Conservation (phyloP, 1,140 invertebrate genomes). For the Aradophagus sp. region DNA sequence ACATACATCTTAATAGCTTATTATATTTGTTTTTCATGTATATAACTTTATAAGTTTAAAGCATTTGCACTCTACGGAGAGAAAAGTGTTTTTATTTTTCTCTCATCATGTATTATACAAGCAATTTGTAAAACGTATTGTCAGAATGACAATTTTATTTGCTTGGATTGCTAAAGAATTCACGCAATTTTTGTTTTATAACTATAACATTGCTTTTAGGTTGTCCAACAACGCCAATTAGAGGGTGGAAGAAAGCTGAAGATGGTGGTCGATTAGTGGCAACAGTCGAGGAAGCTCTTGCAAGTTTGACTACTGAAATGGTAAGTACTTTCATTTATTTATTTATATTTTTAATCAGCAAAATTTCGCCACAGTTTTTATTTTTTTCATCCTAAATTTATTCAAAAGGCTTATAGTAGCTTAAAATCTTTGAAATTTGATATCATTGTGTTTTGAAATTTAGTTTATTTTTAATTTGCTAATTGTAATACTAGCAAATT, state of each 20-base stretch:
- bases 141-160: slow-evolving; percentile 16
- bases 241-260: slow-evolving; percentile 65
- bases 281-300: slow-evolving; percentile 81
- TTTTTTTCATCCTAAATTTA: too few species aligned
- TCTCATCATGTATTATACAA: slow-evolving; percentile 45
- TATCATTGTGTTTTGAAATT: too few species aligned
- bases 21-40: too few species aligned
- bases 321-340: slow-evolving; percentile 72
- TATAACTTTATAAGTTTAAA: slow-evolving; percentile 3
- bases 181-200: neutral
- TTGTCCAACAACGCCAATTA: slow-evolving; percentile 77
- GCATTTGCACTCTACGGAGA: slow-evolving; percentile 29
- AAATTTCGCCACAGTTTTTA: too few species aligned
- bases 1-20: too few species aligned
- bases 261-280: slow-evolving; percentile 68
- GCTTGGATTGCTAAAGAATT: slow-evolving; percentile 2
- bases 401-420: too few species aligned
- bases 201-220: slow-evolving; percentile 68
- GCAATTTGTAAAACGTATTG: slow-evolving; percentile 11
- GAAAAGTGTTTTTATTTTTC: too few species aligned
- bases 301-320: slow-evolving; percentile 86
- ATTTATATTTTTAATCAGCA: too few species aligned
- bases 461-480: too few species aligned
- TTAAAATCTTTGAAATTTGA: too few species aligned
- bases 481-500: too few species aligned